These are phyloP conservation scores for Eurosta solidaginis DNA, from an alignment of 1,140 invertebrate genomes.

Conservation along the genomic window DNA sequence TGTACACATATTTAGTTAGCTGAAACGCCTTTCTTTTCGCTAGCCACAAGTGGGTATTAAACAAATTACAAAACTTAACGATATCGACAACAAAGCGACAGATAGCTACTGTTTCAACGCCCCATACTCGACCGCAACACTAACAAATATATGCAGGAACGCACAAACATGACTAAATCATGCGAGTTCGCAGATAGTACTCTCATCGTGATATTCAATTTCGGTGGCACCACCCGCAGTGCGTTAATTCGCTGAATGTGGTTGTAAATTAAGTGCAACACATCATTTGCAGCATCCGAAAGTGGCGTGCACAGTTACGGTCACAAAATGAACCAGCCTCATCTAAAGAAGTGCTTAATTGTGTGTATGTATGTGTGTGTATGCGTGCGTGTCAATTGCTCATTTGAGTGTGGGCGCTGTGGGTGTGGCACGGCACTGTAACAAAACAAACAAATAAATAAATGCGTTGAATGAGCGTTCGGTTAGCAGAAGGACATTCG, in stretches of 20 bases:
- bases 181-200: no score
- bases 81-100: neutral
- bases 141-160: neutral
- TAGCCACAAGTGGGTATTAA: no score
- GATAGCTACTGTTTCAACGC: slow-evolving; percentile 22
- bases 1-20: no score
- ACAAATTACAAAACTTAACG: neutral
- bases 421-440: neutral
- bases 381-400: neutral
- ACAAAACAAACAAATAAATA: neutral
- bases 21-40: no score
- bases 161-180: neutral
- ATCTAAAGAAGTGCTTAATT: neutral
- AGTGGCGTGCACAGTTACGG: neutral
- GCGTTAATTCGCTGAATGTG: slow-evolving; percentile 19
- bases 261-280: slow-evolving; percentile 33
- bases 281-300: slow-evolving; percentile 31
- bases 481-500: neutral
- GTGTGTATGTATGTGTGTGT: neutral
- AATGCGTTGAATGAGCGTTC: neutral
- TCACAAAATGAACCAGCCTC: neutral
- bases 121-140: slow-evolving; percentile 11
- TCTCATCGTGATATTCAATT: neutral
- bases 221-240: slow-evolving; percentile 18
- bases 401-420: slow-evolving; percentile 17